These are phyloP conservation scores for Plutomurus gul DNA, from an alignment of 1,140 invertebrate genomes.

Conservation along the genomic window DNA sequence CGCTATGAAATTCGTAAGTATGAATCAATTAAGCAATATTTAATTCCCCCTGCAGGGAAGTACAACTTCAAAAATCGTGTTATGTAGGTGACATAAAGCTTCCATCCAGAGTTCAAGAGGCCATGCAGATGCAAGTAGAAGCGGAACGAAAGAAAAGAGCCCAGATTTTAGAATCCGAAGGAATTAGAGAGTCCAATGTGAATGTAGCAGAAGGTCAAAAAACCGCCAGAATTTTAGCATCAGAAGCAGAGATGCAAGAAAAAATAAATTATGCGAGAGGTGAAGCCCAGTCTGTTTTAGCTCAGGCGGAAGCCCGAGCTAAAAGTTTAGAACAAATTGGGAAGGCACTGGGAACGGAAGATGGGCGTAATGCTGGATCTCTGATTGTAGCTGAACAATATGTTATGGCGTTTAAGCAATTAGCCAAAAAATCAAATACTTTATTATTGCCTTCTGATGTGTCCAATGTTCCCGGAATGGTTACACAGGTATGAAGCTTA, in stretches of 20 bases:
- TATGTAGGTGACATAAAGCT: slow-evolving; percentile 84
- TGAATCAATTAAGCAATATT: background rate
- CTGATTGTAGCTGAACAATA: slow-evolving; percentile 95
- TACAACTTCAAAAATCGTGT: background rate
- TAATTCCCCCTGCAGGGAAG: background rate
- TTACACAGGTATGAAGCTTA: slow-evolving; percentile 71
- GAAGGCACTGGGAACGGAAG: slow-evolving; percentile 65
- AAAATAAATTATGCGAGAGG: slow-evolving; percentile 85
- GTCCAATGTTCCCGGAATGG: slow-evolving; percentile 80
- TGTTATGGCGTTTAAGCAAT: slow-evolving; percentile 86
- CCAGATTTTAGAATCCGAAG: slow-evolving; percentile 95
- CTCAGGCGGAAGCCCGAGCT: slow-evolving; percentile 82
- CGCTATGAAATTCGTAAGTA: slow-evolving; percentile 96
- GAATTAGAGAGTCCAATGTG: slow-evolving; percentile 89
- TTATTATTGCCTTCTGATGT: slow-evolving; percentile 90
- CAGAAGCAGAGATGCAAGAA: slow-evolving; percentile 85
- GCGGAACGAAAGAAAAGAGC: slow-evolving; percentile 96
- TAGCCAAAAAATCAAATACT: slow-evolving; percentile 93
- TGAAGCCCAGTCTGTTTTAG: slow-evolving; percentile 83
- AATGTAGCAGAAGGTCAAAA: slow-evolving; percentile 97
- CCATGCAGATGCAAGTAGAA: slow-evolving; percentile 99
- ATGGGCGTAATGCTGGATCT: slow-evolving; percentile 84
- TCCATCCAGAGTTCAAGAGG: slow-evolving; percentile 91
- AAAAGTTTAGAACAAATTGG: slow-evolving; percentile 76
- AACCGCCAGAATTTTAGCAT: slow-evolving; percentile 86